phyloP scores from a whole-genome alignment of 2,888 invertebrate genomes.

The Latrodectus hesperus region DNA sequence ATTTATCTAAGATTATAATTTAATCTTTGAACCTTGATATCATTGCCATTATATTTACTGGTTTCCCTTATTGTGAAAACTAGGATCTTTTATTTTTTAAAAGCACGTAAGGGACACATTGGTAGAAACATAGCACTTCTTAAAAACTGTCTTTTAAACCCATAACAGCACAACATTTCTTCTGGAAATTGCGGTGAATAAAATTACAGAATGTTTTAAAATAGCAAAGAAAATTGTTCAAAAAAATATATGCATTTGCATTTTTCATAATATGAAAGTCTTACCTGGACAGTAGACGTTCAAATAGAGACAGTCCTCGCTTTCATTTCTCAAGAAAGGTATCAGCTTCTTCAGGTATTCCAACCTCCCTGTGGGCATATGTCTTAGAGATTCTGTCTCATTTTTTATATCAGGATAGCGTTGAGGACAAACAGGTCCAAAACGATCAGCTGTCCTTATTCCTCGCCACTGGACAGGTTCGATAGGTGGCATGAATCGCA shows the following conservation, averaged over 20 bases:
- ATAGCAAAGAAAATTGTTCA: not conserved
- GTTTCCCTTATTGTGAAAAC: too few relatives aligned
- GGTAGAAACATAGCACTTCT: too few relatives aligned
- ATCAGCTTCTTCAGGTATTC: conserved; percentile 90
- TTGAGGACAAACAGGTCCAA: conserved; percentile 87
- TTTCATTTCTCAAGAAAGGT: conserved; percentile 91
- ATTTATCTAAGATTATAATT: too few relatives aligned
- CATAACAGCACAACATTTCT: not conserved
- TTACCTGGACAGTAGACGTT: conserved; percentile 96
- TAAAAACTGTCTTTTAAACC: too few relatives aligned
- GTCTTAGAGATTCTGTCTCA: conserved; percentile 87
- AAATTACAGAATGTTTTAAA: not conserved
- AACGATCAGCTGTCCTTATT: conserved; percentile 83
- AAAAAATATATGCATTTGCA: not conserved
- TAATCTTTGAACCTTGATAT: too few relatives aligned
- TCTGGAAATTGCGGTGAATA: not conserved
- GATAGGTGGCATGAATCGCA: conserved; percentile 97
- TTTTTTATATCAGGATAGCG: conserved; percentile 80
- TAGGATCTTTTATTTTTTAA: too few relatives aligned
- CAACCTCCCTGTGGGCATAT: conserved; percentile 92
- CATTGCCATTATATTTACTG: too few relatives aligned
- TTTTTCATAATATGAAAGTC: conserved; percentile 72
- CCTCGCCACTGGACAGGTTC: conserved; percentile 84
- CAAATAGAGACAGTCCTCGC: conserved; percentile 97
- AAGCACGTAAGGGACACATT: too few relatives aligned